Conservation (phyloP, 2,888 invertebrate genomes). For the Schrankia costaestrigalis region DNA sequence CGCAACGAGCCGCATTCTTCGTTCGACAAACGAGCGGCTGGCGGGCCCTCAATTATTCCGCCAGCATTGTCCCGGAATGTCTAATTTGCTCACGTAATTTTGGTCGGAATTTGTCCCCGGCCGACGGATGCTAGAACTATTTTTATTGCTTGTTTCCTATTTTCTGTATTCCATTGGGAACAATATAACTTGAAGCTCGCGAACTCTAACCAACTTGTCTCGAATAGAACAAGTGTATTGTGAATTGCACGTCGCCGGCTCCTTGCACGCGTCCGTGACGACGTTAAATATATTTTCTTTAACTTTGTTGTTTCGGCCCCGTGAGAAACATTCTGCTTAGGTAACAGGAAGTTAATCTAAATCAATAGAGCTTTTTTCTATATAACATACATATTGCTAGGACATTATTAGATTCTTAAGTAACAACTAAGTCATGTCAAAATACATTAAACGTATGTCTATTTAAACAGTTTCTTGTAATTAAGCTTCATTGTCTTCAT, state of each 20-base stretch:
- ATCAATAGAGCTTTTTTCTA: constrained; percentile 20
- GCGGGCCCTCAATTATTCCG: constrained; percentile 68
- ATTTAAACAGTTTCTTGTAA: too few species aligned
- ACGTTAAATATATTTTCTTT: constrained; percentile 49
- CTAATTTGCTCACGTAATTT: constrained; percentile 80
- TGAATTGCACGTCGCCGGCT: constrained; percentile 63
- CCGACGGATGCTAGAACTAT: constrained; percentile 72
- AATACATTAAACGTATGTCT: too few species aligned
- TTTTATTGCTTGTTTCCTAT: constrained; percentile 79
- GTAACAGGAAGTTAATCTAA: constrained; percentile 35
- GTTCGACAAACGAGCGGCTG: constrained; percentile 51
- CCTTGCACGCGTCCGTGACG: constrained; percentile 30
- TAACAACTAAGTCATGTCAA: too few species aligned
- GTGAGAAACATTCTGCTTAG: constrained; percentile 44
- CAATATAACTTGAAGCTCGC: constrained; percentile 69
- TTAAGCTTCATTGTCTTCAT: too few species aligned
- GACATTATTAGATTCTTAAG: too few species aligned
- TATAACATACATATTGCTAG: too few species aligned
- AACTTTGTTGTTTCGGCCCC: constrained; percentile 40
- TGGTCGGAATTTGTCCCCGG: constrained; percentile 71
- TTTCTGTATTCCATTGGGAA: constrained; percentile 65
- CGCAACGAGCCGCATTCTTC: constrained; percentile 44
- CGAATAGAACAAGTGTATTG: constrained; percentile 68
- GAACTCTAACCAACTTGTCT: constrained; percentile 67
- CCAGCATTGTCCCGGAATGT: constrained; percentile 74